Evolutionary conservation across 2,797 vertebrate genomes (phyloP), one percentile per base, ranked within the genome.

Genomic region (Furcifer pardalis): DNA sequence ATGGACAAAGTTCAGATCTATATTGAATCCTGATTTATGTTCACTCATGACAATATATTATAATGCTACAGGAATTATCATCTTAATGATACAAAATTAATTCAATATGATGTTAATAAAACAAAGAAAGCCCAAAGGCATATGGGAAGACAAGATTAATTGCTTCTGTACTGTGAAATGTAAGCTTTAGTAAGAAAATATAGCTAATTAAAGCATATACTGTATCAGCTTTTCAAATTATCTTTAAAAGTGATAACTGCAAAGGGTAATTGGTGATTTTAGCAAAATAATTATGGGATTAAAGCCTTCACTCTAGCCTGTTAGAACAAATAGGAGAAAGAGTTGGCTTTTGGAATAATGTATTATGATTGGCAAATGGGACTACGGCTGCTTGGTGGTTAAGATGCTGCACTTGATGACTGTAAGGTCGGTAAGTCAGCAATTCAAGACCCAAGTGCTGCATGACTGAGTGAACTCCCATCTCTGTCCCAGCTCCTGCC

Each of bases 31-130:
- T 72, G 69, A 23, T 72, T 72, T 72, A 44, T 40, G 40, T 71
- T 8, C 40, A 42, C 69, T 72, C 40, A 44, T 23, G 27, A 10
- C 37, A 69, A 69, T 40, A 69, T 40, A 25, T 40, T 72, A n/a
- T n/a, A n/a, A n/a, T n/a, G n/a, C n/a, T n/a, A 44, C 37, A 40
- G 40, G 13, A 56, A 72, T 44, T 42, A 15, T 35, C 19, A 68
- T 17, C 32, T 68, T 35, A 19, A 27, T 19, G 8, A 72, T 40
- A 76, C 17, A 12, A 72, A 42, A 52, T 75, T 75, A 75, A 75
- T 76, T 56, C 65, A 80, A 68, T 65, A 27, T 80, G 59, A 40
- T 63, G 27, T 25, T 73, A 73, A 30, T 46, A 69, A 80, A 80
- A 80, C 44, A 79, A 7, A 79, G 25, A 68, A 23, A 52, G 19